Percentiles rank a stretch among this genome's conserved stretches.
These are phyloP conservation scores for Balanococcus diminutus DNA, from an alignment of 2,888 invertebrate species.

Conservation along the genomic window DNA sequence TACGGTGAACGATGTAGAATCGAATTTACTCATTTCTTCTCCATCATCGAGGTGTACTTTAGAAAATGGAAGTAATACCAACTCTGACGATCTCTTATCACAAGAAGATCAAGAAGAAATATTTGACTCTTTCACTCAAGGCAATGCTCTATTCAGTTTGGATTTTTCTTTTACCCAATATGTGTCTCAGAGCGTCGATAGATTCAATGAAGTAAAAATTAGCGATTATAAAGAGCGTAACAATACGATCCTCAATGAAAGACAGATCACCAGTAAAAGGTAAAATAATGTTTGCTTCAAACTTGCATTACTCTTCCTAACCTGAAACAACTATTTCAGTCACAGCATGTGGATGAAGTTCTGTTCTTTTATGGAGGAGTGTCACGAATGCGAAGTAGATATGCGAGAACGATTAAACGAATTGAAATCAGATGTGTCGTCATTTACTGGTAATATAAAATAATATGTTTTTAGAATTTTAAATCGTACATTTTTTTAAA, in stretches of 20 bases:
- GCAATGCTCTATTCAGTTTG: not conserved
- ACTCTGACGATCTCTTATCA: not conserved
- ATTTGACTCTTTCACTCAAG: not conserved
- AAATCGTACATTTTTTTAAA: not conserved
- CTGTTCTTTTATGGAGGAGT: conserved; percentile 18
- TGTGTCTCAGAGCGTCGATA: conserved; percentile 27
- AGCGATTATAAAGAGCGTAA: conserved; percentile 29
- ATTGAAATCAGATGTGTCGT: conserved; percentile 36
- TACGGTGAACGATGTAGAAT: not conserved
- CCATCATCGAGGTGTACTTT: not conserved
- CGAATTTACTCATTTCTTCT: not conserved
- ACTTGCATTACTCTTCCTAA: too few species aligned
- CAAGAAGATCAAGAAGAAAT: not conserved
- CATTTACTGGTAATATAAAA: conserved; percentile 43
- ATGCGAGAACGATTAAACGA: not conserved
- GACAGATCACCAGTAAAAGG: not conserved
- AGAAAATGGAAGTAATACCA: not conserved
- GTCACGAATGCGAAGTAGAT: not conserved
- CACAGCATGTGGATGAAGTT: conserved; percentile 35
- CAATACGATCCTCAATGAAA: not conserved
- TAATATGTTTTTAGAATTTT: not conserved
- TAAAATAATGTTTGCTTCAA: not conserved
- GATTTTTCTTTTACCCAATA: conserved; percentile 41
- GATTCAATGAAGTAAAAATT: not conserved
- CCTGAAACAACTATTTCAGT: too few species aligned